Conservation (phyloP, 2,888 invertebrate species). For the Macrosiphum euphorbiae region DNA sequence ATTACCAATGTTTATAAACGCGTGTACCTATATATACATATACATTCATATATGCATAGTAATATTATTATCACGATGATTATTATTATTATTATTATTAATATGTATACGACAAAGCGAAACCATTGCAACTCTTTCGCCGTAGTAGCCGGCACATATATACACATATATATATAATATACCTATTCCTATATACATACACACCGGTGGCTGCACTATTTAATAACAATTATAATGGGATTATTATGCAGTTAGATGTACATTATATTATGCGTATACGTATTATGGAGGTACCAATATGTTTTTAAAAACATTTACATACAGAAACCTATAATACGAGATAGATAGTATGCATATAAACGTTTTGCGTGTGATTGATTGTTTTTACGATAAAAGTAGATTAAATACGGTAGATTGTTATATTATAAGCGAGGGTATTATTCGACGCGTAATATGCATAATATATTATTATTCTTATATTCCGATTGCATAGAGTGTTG, state of each 20-base stretch:
- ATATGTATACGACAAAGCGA: background rate
- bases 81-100: background rate
- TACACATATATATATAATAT: too few relatives aligned
- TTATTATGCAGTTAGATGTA: conserved; percentile 11
- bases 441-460: background rate
- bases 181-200: too few relatives aligned
- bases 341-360: background rate
- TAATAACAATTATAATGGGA: conserved; percentile 27
- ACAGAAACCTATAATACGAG: background rate
- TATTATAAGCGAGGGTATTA: background rate
- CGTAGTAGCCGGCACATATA: background rate
- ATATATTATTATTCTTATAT: background rate
- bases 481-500: background rate
- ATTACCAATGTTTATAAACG: background rate
- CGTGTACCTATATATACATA: background rate
- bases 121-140: background rate
- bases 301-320: background rate
- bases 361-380: conserved; percentile 5
- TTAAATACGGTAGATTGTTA: background rate
- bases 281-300: background rate
- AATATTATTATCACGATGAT: background rate
- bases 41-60: background rate
- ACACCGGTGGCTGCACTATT: background rate
- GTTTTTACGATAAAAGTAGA: background rate
- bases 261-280: background rate